Conservation (phyloP, 2,113 vertebrate genomes). For the Eulemur macaco region DNA sequence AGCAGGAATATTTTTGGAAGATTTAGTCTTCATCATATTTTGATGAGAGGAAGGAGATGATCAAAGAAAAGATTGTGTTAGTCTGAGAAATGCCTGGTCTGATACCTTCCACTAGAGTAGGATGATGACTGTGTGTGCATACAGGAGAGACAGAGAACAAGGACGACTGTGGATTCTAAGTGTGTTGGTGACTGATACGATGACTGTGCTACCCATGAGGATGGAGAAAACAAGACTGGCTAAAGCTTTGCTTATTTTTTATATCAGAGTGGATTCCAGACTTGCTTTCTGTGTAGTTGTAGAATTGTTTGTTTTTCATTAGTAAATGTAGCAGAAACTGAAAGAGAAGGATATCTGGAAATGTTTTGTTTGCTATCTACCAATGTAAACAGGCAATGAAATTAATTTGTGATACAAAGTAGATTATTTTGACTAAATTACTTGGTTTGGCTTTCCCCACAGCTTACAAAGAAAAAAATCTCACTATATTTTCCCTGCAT, state of each 20-base stretch:
- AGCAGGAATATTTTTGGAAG: background rate
- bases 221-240: background rate
- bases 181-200: background rate
- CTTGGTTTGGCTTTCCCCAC: background rate
- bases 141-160: background rate
- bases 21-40: background rate
- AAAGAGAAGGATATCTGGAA: background rate
- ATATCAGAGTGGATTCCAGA: background rate
- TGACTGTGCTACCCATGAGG: background rate
- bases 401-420: slow-evolving; percentile 11
- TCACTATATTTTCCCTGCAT: background rate
- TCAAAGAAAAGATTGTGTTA: background rate
- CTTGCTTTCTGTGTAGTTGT: background rate
- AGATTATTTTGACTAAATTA: slow-evolving; percentile 25
- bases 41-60: background rate
- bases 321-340: background rate
- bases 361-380: background rate
- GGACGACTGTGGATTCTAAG: background rate
- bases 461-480: background rate
- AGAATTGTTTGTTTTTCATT: background rate
- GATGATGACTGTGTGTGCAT: background rate
- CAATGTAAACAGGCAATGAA: background rate
- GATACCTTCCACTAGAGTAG: background rate
- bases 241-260: background rate
- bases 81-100: background rate